Evolutionary conservation across 2,113 vertebrate genomes (phyloP), one percentile per base, ranked within the genome.

Genomic region (Myrmecophaga tridactyla): DNA sequence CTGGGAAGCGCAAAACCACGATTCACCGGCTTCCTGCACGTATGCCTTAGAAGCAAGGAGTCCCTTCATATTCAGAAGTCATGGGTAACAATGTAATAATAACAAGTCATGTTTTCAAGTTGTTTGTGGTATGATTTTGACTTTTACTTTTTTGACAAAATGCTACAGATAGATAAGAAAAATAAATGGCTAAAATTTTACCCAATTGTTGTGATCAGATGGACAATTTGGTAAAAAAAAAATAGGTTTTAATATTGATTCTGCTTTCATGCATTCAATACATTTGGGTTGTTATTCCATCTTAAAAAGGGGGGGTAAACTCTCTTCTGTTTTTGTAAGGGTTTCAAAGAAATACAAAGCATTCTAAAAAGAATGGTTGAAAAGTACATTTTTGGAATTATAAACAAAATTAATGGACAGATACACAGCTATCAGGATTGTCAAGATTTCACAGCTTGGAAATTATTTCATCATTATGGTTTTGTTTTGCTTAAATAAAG

Each of bases 111-210:
- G 73, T 85, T 92, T 96, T 90, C 88, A 80, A 90, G 92, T 48
- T 86, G 91, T 51, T 62, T 25, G 4, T 67, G 80, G 89, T 89
- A 51, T 89, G 81, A 84, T 85, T 89, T 87, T 91, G 83, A 78
- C 67, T 89, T 92, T 89, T 84, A 84, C 65, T 93, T 92, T 96
- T 67, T 67, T 36, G 41, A 90, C 94, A 95, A 53, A 53, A 53
- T 41, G 82, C 41, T 95, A 94, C 85, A 39, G 91, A 73, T 92
- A 53, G 95, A 27, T 69, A 62, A n/a, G n/a, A n/a, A 92, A 96
- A 39, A 96, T 98, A 97, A 98, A 97, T 56, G 75, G 89, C 83
- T 96, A 56, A 90, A 92, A 90, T 63, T 60, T 94, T 80, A 82
- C 76, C 81, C 85, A 89, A 73, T 20, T 56, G 39, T 90, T 34